Percentiles rank a stretch among this genome's conserved stretches.
These are phyloP conservation scores for Lepidocyrtinus sp. DNA, from an alignment of 2,888 invertebrate species.

Conservation along the genomic window DNA sequence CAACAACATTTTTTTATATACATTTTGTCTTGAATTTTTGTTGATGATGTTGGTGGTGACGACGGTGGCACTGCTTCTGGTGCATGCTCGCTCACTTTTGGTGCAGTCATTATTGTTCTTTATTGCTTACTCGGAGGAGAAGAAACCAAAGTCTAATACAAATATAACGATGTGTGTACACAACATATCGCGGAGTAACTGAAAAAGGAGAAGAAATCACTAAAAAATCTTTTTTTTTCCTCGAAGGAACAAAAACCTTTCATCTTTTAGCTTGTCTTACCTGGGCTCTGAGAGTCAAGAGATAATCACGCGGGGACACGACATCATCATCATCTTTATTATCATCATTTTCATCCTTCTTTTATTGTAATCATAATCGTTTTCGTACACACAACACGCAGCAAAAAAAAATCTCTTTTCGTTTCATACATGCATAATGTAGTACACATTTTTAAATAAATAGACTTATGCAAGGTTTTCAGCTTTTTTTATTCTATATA, in stretches of 20 bases:
- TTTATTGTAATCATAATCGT: constrained; percentile 57
- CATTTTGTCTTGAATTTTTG: neutral
- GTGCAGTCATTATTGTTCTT: constrained; percentile 43
- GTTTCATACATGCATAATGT: neutral
- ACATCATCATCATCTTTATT: constrained; percentile 58
- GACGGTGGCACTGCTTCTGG: constrained; percentile 35
- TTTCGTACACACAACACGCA: constrained; percentile 34
- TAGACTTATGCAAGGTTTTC: neutral
- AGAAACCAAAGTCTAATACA: constrained; percentile 17
- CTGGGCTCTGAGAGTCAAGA: constrained; percentile 44
- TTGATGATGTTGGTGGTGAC: neutral
- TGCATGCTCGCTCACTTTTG: constrained; percentile 17
- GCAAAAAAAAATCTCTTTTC: constrained; percentile 12
- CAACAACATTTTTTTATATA: constrained; percentile 26
- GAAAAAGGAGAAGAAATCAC: constrained; percentile 18
- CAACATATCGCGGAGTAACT: neutral
- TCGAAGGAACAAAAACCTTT: constrained; percentile 31
- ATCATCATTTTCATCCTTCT: constrained; percentile 59
- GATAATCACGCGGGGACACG: constrained; percentile 60
- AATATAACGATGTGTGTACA: constrained; percentile 42
- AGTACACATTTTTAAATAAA: neutral
- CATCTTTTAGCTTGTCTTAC: constrained; percentile 23
- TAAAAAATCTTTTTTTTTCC: constrained; percentile 33
- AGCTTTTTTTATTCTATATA: neutral
- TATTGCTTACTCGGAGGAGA: constrained; percentile 38